A percentile compares a stretch with the other conserved stretches of the same genome.
These are phyloP conservation scores for Dryadula phaetusa DNA, from an alignment of 2,888 invertebrate genomes.

Conservation along the genomic window DNA sequence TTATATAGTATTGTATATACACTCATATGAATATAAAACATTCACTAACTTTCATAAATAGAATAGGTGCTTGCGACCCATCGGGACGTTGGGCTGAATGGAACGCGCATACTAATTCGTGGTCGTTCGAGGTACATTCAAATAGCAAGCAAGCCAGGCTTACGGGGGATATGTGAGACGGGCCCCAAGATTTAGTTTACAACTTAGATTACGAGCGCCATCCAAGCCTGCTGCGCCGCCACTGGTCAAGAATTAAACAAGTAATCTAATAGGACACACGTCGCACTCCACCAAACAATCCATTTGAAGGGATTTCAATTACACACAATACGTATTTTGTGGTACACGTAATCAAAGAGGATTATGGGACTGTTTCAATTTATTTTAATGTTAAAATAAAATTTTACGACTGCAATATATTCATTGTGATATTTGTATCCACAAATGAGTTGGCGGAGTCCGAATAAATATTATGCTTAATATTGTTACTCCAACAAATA, in stretches of 20 bases:
- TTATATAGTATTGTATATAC: too few relatives aligned
- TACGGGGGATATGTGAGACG: conserved; percentile 81
- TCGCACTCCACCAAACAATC: conserved; percentile 60
- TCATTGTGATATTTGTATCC: conserved; percentile 46
- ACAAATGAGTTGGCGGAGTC: conserved; percentile 36
- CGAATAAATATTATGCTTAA: conserved; percentile 27
- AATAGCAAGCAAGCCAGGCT: conserved; percentile 76
- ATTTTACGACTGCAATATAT: conserved; percentile 46
- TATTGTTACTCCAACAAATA: conserved; percentile 49
- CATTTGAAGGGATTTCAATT: conserved; percentile 67
- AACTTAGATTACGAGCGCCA: conserved; percentile 76
- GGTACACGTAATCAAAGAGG: conserved; percentile 51
- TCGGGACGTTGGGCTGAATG: conserved; percentile 73
- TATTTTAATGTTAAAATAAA: conserved; percentile 49
- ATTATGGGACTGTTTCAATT: conserved; percentile 48
- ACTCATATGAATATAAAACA: conserved; percentile 2
- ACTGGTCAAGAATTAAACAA: conserved; percentile 83
- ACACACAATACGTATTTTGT: conserved; percentile 53
- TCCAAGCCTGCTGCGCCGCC: conserved; percentile 50
- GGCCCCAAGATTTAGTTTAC: conserved; percentile 81
- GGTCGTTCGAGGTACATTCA: conserved; percentile 77
- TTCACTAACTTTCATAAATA: conserved; percentile 46
- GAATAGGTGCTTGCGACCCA: conserved; percentile 72
- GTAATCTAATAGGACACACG: conserved; percentile 71
- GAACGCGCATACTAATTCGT: conserved; percentile 82